These are phyloP conservation scores for Phyllotreta striolata DNA, from an alignment of 2,888 invertebrate genomes.

Conservation along the genomic window DNA sequence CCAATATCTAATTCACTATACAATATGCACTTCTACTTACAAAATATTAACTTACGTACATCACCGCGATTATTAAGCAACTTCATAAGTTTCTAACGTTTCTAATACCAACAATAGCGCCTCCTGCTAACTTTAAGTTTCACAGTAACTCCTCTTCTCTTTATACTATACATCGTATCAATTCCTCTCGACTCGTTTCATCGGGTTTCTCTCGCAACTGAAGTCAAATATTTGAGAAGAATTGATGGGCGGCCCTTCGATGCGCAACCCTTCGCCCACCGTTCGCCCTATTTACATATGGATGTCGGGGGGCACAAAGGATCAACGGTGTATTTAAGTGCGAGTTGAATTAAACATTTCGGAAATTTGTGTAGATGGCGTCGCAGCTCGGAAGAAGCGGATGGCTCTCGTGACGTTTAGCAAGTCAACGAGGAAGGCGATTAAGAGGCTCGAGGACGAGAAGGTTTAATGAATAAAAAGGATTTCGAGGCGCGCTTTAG, in stretches of 20 bases:
- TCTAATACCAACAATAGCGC: too few species aligned
- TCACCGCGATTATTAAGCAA: too few species aligned
- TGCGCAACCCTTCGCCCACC: neutral
- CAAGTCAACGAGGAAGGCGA: conserved; percentile 9
- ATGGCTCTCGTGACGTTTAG: conserved; percentile 1
- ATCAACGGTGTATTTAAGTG: conserved; percentile 12
- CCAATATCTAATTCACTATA: too few species aligned
- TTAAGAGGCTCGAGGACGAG: neutral
- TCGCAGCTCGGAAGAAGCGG: neutral
- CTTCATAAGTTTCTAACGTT: too few species aligned
- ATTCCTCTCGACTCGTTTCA: conserved; percentile 16
- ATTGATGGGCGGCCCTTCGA: neutral
- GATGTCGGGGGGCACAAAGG: conserved; percentile 10
- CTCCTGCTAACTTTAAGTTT: conserved; percentile 2
- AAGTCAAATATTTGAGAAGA: conserved; percentile 21
- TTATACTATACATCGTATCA: neutral
- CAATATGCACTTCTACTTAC: too few species aligned
- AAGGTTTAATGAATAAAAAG: conserved; percentile 3
- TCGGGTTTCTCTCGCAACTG: conserved; percentile 9
- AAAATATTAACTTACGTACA: too few species aligned
- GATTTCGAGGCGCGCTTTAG: too few species aligned
- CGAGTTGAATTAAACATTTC: conserved; percentile 11
- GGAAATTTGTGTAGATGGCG: conserved; percentile 11
- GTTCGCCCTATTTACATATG: conserved; percentile 15
- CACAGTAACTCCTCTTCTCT: neutral